Base-by-base conservation (phyloP, 1,140 invertebrate species). In the Onthophagus taurus region DNA sequence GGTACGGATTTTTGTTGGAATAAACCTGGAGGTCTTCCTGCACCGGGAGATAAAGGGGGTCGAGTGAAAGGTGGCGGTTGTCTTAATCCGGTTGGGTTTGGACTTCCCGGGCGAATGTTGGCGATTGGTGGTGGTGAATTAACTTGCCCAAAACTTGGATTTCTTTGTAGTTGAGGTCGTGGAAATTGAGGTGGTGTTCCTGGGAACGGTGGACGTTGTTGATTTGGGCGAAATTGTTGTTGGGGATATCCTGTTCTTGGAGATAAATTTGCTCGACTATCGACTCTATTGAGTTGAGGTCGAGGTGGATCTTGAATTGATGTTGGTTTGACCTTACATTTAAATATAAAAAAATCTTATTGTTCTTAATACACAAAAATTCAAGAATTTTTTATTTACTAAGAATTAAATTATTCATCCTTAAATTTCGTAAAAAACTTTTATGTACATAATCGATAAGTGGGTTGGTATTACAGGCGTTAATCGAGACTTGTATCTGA, bases 1-100 rank as follows among this genome's bases (percentile, higher is more conserved):
- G 57, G 53, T 16, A 50, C 51, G 1, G 56, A 50, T 41, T 52
- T 52, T 48, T 59, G 59, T 21, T 58, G 59, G 34, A 52, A 52
- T 13, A 61, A 35, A 17, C 48, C 48, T 12, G 53, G 53, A n/a
- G 52, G 57, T 44, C 56, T 21, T 7, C 35, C 16, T 41, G 24
- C 19, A 17, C 16, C 7, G 21, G n/a, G 6, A 26, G 23, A 4
- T 41, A 14, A 16, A 11, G 14, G 21, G 14, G 50, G 53, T 46
- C 57, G 41, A 19, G 52, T 49, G n/a, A 31, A 47, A 18, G 50
- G 48, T 18, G 49, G 39, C 21, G 48, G 45, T 11, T 52, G 48
- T 47, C 59, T 38, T 18, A 45, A 18, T 26, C 33, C 43, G 16
- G 17, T 9, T 7, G 34, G 23, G 24, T 45, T 42, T 9, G 41